A percentile compares a stretch with the other conserved stretches of the same genome.
phyloP scores from a whole-genome alignment of 1,140 invertebrate genomes.

The Cecropterus lyciades region DNA sequence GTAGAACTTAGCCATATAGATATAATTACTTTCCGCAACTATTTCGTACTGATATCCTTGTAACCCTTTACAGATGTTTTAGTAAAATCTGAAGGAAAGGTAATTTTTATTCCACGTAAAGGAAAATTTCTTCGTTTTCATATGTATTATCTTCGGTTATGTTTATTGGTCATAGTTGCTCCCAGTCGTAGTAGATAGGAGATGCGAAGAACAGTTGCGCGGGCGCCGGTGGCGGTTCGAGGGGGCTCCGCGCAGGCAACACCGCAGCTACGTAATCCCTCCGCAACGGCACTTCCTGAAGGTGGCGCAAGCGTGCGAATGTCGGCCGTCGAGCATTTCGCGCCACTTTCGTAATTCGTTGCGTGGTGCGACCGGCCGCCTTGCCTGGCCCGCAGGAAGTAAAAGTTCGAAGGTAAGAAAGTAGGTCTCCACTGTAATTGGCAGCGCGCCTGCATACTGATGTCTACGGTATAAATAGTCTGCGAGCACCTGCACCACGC shows the following conservation, averaged over 20 bases:
- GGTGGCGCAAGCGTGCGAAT: slow-evolving; percentile 81
- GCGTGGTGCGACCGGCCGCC: slow-evolving; percentile 78
- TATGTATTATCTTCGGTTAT: not conserved
- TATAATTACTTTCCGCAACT: too few relatives aligned
- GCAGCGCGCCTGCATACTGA: slow-evolving; percentile 79
- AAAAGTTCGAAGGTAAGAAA: slow-evolving; percentile 84
- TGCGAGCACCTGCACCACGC: slow-evolving; percentile 60
- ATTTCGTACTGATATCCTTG: too few relatives aligned
- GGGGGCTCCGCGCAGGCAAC: slow-evolving; percentile 39
- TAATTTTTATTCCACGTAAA: too few relatives aligned
- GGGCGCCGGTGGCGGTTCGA: slow-evolving; percentile 14
- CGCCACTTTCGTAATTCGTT: slow-evolving; percentile 82
- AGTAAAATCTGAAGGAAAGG: too few relatives aligned
- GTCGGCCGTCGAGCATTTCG: slow-evolving; percentile 82
- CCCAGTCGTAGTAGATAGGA: not conserved
- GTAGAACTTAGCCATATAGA: too few relatives aligned
- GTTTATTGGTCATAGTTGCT: too few relatives aligned
- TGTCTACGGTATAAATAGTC: slow-evolving; percentile 71
- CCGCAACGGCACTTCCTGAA: slow-evolving; percentile 80
- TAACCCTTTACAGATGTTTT: too few relatives aligned
- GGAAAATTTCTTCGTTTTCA: too few relatives aligned
- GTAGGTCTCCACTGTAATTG: slow-evolving; percentile 82
- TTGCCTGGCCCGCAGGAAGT: slow-evolving; percentile 81
- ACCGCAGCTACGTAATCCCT: slow-evolving; percentile 70
- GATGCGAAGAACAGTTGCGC: slow-evolving; percentile 32